Evolutionary conservation across 2,113 vertebrate species (phyloP).

Genomic region (Lycaon pictus): DNA sequence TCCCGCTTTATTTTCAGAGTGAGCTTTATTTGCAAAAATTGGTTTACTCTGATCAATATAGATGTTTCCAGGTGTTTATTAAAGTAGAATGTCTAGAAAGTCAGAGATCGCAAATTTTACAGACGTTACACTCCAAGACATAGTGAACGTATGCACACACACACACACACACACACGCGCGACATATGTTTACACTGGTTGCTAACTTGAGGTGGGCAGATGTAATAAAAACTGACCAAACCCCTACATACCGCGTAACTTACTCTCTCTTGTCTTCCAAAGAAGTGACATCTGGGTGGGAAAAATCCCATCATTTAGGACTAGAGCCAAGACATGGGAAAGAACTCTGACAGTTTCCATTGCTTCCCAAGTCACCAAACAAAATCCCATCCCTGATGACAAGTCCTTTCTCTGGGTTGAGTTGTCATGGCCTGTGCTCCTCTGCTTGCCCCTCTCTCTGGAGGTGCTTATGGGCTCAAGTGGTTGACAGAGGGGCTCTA

Average conservation of each 20-base stretch:
- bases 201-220: not conserved
- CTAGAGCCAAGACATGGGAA: not conserved
- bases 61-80: slow-evolving; percentile 66
- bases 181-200: not conserved
- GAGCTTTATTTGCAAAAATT: slow-evolving; percentile 73
- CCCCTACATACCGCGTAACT: not conserved
- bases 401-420: slow-evolving; percentile 50
- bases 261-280: not conserved
- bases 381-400: not conserved
- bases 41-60: slow-evolving; percentile 69
- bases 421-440: slow-evolving; percentile 62
- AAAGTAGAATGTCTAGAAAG: slow-evolving; percentile 22
- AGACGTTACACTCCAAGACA: not conserved
- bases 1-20: slow-evolving; percentile 54
- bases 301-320: slow-evolving; percentile 1
- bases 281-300: slow-evolving; percentile 35
- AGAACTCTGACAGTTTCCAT: slow-evolving; percentile 50
- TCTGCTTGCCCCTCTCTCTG: slow-evolving; percentile 64
- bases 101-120: slow-evolving; percentile 51
- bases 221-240: not conserved
- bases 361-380: slow-evolving; percentile 54
- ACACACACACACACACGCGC: not conserved
- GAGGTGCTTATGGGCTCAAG: slow-evolving; percentile 65
- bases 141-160: not conserved
- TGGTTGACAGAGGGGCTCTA: slow-evolving; percentile 68